These are phyloP conservation scores for Megalopta genalis DNA, from an alignment of 1,140 invertebrate species.

Conservation along the genomic window DNA sequence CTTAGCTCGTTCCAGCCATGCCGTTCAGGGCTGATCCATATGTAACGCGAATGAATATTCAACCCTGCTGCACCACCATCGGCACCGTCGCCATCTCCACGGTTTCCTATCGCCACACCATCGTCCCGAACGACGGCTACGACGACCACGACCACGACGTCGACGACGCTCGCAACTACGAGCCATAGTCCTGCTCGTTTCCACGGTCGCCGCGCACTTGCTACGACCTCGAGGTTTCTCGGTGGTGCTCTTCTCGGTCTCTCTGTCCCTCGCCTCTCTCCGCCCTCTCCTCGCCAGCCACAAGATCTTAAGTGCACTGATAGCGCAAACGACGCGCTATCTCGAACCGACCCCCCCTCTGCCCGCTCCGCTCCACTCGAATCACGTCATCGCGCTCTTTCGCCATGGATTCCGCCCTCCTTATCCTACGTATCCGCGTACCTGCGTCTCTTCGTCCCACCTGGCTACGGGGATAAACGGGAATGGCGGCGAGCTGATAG, in stretches of 20 bases:
- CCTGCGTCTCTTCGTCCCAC: not conserved
- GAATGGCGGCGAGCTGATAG: not conserved
- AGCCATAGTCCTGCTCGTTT: constrained; percentile 38
- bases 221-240: constrained; percentile 4
- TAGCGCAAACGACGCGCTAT: constrained; percentile 54
- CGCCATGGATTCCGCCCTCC: not conserved
- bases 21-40: constrained; percentile 77
- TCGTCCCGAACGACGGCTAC: constrained; percentile 51
- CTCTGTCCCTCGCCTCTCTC: not conserved
- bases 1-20: constrained; percentile 55
- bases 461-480: constrained; percentile 33
- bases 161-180: constrained; percentile 37
- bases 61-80: constrained; percentile 64
- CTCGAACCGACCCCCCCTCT: not conserved
- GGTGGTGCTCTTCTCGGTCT: not conserved
- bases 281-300: constrained; percentile 4
- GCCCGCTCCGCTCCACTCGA: not conserved
- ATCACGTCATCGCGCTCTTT: constrained; percentile 5
- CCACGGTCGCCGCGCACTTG: constrained; percentile 10
- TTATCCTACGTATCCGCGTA: constrained; percentile 20
- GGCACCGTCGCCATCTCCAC: constrained; percentile 41
- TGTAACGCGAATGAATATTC: constrained; percentile 80
- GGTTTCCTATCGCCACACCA: constrained; percentile 55
- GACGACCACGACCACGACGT: no score
- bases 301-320: constrained; percentile 66